Conservation (phyloP, 2,888 invertebrate species). For the Zele albiditarsus region DNA sequence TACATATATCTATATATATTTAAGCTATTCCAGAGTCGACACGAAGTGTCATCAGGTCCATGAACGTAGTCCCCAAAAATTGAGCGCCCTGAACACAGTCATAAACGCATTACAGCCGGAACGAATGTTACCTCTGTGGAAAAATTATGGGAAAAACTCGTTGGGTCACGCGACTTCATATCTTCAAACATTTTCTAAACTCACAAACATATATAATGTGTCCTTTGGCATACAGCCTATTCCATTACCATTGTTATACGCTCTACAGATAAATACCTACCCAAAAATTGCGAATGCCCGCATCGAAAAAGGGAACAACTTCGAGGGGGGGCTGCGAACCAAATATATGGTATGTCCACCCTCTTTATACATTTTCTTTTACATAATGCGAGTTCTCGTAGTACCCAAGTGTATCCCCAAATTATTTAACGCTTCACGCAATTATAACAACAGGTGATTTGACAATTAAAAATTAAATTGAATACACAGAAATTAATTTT, state of each 20-base stretch:
- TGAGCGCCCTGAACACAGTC: slow-evolving; percentile 47
- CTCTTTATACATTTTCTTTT: neutral
- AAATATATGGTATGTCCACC: neutral
- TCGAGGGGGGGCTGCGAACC: neutral
- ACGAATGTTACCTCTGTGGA: slow-evolving; percentile 63
- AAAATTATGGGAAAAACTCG: slow-evolving; percentile 61
- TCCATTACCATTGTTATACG: slow-evolving; percentile 41
- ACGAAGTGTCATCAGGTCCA: neutral
- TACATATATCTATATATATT: too few species aligned
- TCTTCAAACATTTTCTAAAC: slow-evolving; percentile 18
- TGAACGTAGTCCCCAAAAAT: neutral
- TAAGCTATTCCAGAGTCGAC: neutral
- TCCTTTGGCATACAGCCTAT: slow-evolving; percentile 8
- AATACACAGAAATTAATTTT: too few species aligned
- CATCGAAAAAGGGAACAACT: slow-evolving; percentile 37
- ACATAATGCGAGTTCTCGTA: neutral
- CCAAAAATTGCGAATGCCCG: slow-evolving; percentile 44
- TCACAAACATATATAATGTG: slow-evolving; percentile 2
- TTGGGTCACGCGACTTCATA: slow-evolving; percentile 36
- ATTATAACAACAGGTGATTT: too few species aligned
- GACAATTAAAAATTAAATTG: too few species aligned
- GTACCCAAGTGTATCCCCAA: neutral
- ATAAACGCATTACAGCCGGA: slow-evolving; percentile 69
- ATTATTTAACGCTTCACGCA: neutral
- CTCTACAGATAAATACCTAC: slow-evolving; percentile 41